Base-by-base conservation (phyloP, 2,797 vertebrate species). In the Nyctalus aviator region DNA sequence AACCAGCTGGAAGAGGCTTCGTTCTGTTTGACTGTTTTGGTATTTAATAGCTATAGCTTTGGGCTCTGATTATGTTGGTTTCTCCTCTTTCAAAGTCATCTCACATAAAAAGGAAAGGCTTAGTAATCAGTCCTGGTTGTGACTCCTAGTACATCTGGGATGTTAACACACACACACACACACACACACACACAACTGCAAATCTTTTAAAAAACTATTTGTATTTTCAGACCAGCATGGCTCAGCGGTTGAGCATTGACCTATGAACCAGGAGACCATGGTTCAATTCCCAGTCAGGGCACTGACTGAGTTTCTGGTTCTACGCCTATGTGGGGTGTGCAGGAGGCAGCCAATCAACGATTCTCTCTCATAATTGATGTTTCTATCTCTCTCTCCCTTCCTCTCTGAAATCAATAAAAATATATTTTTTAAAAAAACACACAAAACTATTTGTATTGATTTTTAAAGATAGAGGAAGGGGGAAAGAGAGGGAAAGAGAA, bases 61-160 rank as follows among this genome's bases (percentile, higher is more conserved):
- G 15, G 8, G 57, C 46, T 86, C 53, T 87, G 32, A 66, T 35
- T 66, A 50, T 17, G 20, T 14, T 86, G 48, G 8, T 14, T 88
- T 94, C 68, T 50, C 86, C 35, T 71, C 87, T 41, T 89, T 84
- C 50, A 68, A 86, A 73, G 48, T 55, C 37, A 75, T 55, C 44
- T 35, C 25, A 41, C 50, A 84, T 11, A 94, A 50, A 75, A 95
- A 86, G n/a, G 50, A 82, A 89, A 11, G 20, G 18, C 66, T 62
- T 76, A 84, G 18, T 62, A n/a, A 64, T 84, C 32, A 84, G 35
- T 94, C 4, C 17, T 88, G 50, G 44, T 57, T 94, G 27, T 92
- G 94, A 85, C 50, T 79, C 32, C 20, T 55, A 71, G 30, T 15
- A 53, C 13, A 30, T 82, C 35, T 88, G 44, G 77, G 30, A 95